Conservation (phyloP, 2,888 invertebrate genomes). For the Augiades crinisus region DNA sequence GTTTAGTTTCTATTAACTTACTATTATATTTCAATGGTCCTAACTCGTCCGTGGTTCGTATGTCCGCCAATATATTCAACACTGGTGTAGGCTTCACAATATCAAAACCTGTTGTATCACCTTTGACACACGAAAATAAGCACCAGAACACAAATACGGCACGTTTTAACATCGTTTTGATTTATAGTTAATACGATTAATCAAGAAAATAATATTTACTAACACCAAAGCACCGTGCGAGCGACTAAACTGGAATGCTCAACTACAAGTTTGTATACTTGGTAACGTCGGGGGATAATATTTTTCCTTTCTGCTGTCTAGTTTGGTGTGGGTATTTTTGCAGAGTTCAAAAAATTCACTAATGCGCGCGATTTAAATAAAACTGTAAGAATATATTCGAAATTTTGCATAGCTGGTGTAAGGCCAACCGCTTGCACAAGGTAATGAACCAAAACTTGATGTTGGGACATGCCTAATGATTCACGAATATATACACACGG, state of each 20-base stretch:
- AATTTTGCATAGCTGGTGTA: neutral
- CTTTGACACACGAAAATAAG: neutral
- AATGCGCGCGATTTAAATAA: neutral
- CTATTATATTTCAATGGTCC: slow-evolving; percentile 10
- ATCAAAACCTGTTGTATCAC: neutral
- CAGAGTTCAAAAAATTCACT: neutral
- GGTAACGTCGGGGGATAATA: slow-evolving; percentile 1
- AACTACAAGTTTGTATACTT: slow-evolving; percentile 29
- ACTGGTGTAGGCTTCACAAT: slow-evolving; percentile 7
- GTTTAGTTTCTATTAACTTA: neutral
- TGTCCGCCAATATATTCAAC: neutral
- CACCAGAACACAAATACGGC: slow-evolving; percentile 1
- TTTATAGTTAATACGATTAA: neutral
- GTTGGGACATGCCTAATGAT: slow-evolving; percentile 15
- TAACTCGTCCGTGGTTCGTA: slow-evolving; percentile 3
- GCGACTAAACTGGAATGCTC: slow-evolving; percentile 42
- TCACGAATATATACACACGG: slow-evolving; percentile 18
- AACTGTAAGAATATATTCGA: slow-evolving; percentile 11
- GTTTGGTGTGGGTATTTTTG: neutral
- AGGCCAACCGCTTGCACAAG: slow-evolving; percentile 16
- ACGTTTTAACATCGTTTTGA: slow-evolving; percentile 1
- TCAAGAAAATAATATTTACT: slow-evolving; percentile 8
- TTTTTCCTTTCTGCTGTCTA: neutral
- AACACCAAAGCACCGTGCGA: slow-evolving; percentile 37
- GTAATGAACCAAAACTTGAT: slow-evolving; percentile 19